Percentiles rank a stretch among this genome's conserved stretches.
These are phyloP conservation scores for Cinara cedri DNA, from an alignment of 2,888 invertebrate species.

Conservation along the genomic window DNA sequence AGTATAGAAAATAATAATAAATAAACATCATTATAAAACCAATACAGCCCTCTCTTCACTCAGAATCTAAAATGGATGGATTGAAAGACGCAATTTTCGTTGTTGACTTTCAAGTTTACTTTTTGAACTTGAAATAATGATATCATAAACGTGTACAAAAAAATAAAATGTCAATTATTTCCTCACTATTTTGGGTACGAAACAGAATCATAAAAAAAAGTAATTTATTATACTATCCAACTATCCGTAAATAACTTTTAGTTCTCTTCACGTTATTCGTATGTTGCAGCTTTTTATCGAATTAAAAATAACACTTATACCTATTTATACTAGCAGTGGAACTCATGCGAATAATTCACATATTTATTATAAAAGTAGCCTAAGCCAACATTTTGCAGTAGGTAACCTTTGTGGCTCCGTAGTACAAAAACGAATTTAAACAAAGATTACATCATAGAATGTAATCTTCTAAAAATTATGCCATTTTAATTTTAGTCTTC, in stretches of 20 bases:
- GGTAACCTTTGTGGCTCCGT: too few species aligned
- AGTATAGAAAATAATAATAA: too few species aligned
- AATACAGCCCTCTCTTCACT: too few species aligned
- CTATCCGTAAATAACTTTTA: background rate
- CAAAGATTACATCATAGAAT: background rate
- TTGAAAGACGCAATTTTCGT: too few species aligned
- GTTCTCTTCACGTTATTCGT: background rate
- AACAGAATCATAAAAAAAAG: background rate
- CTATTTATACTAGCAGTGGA: background rate
- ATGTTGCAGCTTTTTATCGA: background rate
- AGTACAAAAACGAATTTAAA: background rate
- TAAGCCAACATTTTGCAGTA: background rate
- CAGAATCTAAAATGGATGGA: too few species aligned
- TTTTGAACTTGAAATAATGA: too few species aligned
- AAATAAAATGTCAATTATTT: too few species aligned
- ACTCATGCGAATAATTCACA: conserved; percentile 7
- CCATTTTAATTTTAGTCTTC: background rate
- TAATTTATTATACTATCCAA: background rate
- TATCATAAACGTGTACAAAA: too few species aligned
- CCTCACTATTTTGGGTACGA: background rate
- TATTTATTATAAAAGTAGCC: background rate
- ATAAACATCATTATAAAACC: too few species aligned
- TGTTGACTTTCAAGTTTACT: too few species aligned
- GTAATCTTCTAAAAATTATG: background rate
- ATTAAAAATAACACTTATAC: conserved; percentile 2